Conservation (phyloP, 2,797 vertebrate species). For the Spinus pinus region DNA sequence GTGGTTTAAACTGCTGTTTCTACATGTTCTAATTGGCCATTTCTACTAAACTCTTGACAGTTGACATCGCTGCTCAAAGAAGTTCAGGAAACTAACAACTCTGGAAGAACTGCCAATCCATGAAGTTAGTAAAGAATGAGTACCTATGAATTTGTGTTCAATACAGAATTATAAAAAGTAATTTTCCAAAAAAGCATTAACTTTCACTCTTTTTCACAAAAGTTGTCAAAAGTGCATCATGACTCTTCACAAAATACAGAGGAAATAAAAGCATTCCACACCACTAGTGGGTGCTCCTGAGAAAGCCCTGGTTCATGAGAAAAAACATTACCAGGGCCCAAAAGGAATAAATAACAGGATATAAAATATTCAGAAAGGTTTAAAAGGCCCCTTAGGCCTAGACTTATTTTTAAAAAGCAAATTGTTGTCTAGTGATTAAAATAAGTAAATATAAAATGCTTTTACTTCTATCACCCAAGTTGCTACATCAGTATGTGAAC, state of each 20-base stretch:
- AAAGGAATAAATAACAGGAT: background rate
- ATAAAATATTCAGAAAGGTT: background rate
- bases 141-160: background rate
- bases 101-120: background rate
- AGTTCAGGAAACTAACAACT: background rate
- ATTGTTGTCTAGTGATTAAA: background rate
- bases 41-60: background rate
- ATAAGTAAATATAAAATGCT: background rate
- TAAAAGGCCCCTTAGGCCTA: background rate
- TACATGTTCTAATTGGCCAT: background rate
- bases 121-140: fast-evolving
- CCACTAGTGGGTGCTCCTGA: background rate
- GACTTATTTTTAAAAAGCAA: background rate
- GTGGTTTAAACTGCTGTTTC: background rate
- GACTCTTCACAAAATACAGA: background rate
- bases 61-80: background rate
- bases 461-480: background rate
- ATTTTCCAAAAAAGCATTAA: background rate
- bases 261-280: background rate
- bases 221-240: background rate
- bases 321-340: background rate
- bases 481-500: background rate
- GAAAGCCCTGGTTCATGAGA: background rate
- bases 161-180: background rate
- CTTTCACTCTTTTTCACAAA: background rate